Percentiles rank a stretch among this genome's conserved stretches.
phyloP scores from a whole-genome alignment of 2,797 vertebrate species.

The Hemitrygon akajei region DNA sequence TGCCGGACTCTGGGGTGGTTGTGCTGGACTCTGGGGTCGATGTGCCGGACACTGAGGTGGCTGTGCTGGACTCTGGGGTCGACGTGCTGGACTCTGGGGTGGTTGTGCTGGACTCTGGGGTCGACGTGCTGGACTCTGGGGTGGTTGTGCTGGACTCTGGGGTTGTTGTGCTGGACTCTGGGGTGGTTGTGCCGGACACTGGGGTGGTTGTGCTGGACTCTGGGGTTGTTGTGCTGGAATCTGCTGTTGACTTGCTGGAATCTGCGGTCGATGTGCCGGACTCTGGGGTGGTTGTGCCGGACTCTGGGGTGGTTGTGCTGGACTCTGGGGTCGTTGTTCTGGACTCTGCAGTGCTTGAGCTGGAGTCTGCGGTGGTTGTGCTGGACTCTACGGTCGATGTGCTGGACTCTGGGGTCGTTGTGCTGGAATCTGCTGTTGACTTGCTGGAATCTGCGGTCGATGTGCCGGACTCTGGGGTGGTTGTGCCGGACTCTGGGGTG shows the following conservation, averaged over 20 bases:
- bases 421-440: accelerated
- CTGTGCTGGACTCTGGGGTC: background rate
- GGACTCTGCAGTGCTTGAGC: no score
- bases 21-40: background rate
- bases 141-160: background rate
- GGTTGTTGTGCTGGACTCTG: background rate
- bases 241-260: background rate
- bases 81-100: background rate
- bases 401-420: background rate
- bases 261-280: background rate
- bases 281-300: background rate
- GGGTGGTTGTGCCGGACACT: background rate
- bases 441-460: background rate
- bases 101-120: background rate
- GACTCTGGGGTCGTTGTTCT: no score
- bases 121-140: no score
- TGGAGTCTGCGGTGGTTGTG: background rate
- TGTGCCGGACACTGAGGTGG: background rate
- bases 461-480: no score
- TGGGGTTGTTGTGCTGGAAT: no score
- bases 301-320: no score
- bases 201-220: background rate
- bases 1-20: background rate
- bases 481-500: no score
- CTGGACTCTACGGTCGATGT: background rate